These are phyloP conservation scores for Cotesia chilonis DNA, from an alignment of 1,140 invertebrate genomes.

Conservation along the genomic window DNA sequence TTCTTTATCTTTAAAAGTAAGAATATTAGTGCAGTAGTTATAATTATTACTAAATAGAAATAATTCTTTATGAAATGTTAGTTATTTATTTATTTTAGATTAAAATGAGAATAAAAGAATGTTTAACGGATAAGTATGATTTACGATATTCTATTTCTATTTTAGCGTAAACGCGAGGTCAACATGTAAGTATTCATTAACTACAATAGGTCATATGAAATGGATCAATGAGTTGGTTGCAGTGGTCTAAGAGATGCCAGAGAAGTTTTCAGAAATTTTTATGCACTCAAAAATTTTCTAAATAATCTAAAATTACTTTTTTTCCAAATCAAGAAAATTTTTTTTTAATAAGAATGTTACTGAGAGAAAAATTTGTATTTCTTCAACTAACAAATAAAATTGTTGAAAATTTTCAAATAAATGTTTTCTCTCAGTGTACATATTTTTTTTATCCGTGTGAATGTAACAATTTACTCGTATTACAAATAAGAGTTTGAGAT, in stretches of 20 bases:
- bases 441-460: too few species aligned
- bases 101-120: slow-evolving; percentile 13
- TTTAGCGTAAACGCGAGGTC: slow-evolving; percentile 23
- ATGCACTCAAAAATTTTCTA: too few species aligned
- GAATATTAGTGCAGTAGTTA: not conserved
- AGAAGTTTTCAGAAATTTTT: not conserved
- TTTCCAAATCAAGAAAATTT: too few species aligned
- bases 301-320: too few species aligned
- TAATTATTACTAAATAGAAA: not conserved
- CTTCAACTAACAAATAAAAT: too few species aligned
- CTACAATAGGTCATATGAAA: slow-evolving; percentile 19
- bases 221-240: slow-evolving; percentile 28
- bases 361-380: too few species aligned
- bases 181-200: slow-evolving; percentile 18
- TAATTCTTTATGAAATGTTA: not conserved
- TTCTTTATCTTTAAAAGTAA: not conserved
- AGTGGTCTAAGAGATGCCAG: not conserved
- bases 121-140: not conserved
- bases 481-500: too few species aligned
- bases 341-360: too few species aligned
- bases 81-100: not conserved
- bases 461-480: too few species aligned
- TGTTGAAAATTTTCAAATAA: too few species aligned
- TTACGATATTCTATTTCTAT: not conserved
- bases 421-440: too few species aligned